These are phyloP conservation scores for Mastomys coucha DNA, from an alignment of 2,113 vertebrate species.

Conservation along the genomic window DNA sequence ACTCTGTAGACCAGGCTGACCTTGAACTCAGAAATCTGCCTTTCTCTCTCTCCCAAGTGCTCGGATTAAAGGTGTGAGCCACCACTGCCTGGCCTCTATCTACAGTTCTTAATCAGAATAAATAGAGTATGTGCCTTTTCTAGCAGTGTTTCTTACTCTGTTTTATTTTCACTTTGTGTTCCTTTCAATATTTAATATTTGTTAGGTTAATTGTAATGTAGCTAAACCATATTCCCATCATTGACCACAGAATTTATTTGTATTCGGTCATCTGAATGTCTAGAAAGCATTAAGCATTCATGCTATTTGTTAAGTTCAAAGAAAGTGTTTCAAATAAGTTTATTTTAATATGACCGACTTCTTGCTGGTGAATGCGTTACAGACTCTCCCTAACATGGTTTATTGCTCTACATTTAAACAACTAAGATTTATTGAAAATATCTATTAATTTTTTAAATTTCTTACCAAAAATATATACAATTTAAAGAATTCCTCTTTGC, in stretches of 20 bases:
- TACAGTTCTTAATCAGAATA: background rate
- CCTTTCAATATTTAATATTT: conserved; percentile 11
- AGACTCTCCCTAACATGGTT: background rate
- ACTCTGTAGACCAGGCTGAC: too few relatives aligned
- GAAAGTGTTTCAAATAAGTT: background rate
- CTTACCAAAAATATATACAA: background rate
- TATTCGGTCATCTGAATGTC: background rate
- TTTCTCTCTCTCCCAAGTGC: too few relatives aligned
- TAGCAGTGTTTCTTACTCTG: background rate
- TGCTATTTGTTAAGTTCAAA: background rate
- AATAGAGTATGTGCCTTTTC: background rate
- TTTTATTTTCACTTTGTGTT: background rate
- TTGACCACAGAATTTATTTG: background rate
- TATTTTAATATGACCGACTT: conserved; percentile 11
- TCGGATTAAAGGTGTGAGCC: too few relatives aligned
- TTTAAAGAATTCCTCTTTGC: background rate
- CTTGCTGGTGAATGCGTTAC: background rate
- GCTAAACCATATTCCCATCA: background rate
- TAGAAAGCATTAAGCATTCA: background rate
- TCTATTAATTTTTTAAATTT: background rate
- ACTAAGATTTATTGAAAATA: background rate
- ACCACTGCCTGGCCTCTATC: too few relatives aligned
- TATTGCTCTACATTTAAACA: background rate
- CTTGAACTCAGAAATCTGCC: too few relatives aligned
- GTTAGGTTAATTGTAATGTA: background rate